A percentile compares a stretch with the other conserved stretches of the same genome.
These are phyloP conservation scores for Argyrosomus regius DNA, from an alignment of 2,797 vertebrate species.

Conservation along the genomic window DNA sequence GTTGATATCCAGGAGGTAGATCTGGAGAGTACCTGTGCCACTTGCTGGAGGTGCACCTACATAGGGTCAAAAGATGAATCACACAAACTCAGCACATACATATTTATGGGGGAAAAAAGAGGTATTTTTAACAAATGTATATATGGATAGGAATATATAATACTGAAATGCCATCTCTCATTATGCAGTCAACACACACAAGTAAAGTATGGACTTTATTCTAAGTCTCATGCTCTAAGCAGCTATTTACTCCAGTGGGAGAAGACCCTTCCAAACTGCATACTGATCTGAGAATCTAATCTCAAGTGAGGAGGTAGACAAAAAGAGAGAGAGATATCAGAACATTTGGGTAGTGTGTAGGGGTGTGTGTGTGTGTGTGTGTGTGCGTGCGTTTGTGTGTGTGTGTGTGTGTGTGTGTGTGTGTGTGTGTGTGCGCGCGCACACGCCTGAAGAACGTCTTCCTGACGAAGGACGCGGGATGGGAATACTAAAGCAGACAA, in stretches of 20 bases:
- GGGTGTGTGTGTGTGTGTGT: conserved; percentile 25
- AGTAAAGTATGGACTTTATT: conserved; percentile 49
- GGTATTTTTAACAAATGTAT: conserved; percentile 5
- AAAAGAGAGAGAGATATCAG: conserved; percentile 67
- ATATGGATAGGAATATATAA: conserved; percentile 45
- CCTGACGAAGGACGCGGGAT: conserved; percentile 77
- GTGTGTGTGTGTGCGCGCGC: conserved; percentile 25
- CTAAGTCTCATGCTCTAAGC: conserved; percentile 47
- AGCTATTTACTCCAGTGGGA: conserved; percentile 61
- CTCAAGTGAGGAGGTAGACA: conserved; percentile 62
- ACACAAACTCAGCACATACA: conserved; percentile 41
- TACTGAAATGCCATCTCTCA: conserved; percentile 38
- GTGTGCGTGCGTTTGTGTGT: conserved; percentile 29
- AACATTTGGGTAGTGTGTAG: conserved; percentile 57
- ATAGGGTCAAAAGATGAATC: conserved; percentile 29
- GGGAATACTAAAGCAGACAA: conserved; percentile 84
- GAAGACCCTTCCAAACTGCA: conserved; percentile 69
- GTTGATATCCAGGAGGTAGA: conserved; percentile 95
- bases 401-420: conserved; percentile 26
- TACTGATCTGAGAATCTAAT: conserved; percentile 75
- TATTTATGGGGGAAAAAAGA: conserved; percentile 45
- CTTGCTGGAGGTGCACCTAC: conserved; percentile 92
- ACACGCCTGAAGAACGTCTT: conserved; percentile 72
- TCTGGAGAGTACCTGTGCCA: conserved; percentile 96
- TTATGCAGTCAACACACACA: conserved; percentile 49